phyloP scores from a whole-genome alignment of 2,888 invertebrate species.

The Nymphalis urticae region DNA sequence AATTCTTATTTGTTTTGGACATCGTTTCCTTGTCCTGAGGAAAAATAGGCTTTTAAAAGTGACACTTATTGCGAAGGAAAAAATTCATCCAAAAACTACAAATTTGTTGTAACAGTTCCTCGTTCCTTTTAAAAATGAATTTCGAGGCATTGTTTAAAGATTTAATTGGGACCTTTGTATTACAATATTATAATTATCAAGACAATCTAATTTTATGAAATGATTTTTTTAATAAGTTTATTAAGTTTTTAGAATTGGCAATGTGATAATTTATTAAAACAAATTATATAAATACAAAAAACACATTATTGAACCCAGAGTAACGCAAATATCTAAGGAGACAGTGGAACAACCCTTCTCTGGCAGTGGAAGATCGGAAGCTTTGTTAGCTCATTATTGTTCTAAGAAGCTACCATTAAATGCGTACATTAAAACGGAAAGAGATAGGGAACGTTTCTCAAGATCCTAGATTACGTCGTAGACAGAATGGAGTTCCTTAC shows the following conservation, averaged over 20 bases:
- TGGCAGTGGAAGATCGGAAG: slow-evolving; percentile 7
- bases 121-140: background rate
- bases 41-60: slow-evolving; percentile 26
- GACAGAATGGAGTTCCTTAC: slow-evolving; percentile 36
- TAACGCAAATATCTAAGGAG: background rate
- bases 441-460: slow-evolving; percentile 44
- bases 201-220: no score
- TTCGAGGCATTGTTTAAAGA: background rate
- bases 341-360: slow-evolving; percentile 19
- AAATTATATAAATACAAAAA: no score
- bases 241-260: no score
- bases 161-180: background rate
- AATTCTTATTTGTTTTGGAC: slow-evolving; percentile 25
- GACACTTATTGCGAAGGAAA: slow-evolving; percentile 26
- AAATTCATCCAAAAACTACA: slow-evolving; percentile 14
- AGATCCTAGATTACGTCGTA: slow-evolving; percentile 48
- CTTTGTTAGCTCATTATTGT: slow-evolving; percentile 38
- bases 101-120: background rate
- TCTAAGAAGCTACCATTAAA: slow-evolving; percentile 38
- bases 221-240: no score
- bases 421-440: slow-evolving; percentile 40
- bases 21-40: slow-evolving; percentile 24
- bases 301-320: no score
- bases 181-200: background rate
- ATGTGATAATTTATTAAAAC: no score